phyloP scores from a whole-genome alignment of 1,140 invertebrate genomes.

The Ceratosolen fusciceps region DNA sequence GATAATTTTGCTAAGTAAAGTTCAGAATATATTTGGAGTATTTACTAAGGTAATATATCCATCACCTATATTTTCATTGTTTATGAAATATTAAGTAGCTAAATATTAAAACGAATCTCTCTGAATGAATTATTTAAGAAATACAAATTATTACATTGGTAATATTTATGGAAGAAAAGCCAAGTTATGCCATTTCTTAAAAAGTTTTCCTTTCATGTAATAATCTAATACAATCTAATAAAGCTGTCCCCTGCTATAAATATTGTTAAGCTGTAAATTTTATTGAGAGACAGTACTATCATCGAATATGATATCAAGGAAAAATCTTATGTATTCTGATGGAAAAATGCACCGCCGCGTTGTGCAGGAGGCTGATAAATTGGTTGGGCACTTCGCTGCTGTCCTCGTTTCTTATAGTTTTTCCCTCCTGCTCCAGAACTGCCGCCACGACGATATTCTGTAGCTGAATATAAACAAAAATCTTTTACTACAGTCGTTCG shows the following conservation, averaged over 20 bases:
- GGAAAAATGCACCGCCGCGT: slow-evolving; percentile 48
- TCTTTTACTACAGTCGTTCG: too few relatives aligned
- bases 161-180: neutral
- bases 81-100: neutral
- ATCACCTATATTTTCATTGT: neutral
- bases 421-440: slow-evolving; percentile 53
- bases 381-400: slow-evolving; percentile 65
- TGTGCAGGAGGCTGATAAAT: slow-evolving; percentile 70
- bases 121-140: neutral
- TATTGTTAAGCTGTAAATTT: slow-evolving; percentile 14
- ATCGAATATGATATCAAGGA: neutral
- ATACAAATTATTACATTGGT: neutral
- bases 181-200: slow-evolving; percentile 20
- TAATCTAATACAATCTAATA: neutral
- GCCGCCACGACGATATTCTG: slow-evolving; percentile 61
- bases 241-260: neutral
- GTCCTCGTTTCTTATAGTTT: slow-evolving; percentile 60
- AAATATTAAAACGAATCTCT: neutral
- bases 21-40: slow-evolving; percentile 1
- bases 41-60: neutral
- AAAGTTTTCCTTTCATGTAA: neutral
- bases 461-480: slow-evolving; percentile 45
- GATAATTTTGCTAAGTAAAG: neutral
- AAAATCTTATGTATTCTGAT: slow-evolving; percentile 34
- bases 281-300: slow-evolving; percentile 11